Conservation (phyloP, 2,888 invertebrate species). For the Chrysolina haemoptera region DNA sequence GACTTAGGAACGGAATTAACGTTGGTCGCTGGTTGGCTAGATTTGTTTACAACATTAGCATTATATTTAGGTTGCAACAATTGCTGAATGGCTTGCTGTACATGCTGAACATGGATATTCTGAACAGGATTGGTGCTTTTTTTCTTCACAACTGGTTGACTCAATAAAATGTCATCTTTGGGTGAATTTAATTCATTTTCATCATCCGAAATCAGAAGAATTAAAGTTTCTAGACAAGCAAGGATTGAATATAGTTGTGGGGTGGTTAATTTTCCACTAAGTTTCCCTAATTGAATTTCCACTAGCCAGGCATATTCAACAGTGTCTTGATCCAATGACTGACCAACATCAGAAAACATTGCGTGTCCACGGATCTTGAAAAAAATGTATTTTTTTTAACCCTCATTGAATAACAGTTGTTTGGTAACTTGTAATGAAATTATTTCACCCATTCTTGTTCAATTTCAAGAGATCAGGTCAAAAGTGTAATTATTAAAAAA, state of each 20-base stretch:
- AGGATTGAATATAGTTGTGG: conserved; percentile 92
- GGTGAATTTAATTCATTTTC: conserved; percentile 94
- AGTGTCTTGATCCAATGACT: conserved; percentile 93
- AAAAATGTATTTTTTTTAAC: not conserved
- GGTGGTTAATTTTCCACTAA: conserved; percentile 91
- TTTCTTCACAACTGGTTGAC: conserved; percentile 73
- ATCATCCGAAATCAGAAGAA: conserved; percentile 87
- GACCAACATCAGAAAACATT: conserved; percentile 94
- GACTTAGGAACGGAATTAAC: conserved; percentile 36
- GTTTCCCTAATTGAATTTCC: conserved; percentile 93
- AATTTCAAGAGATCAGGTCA: too few species aligned
- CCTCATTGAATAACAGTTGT: not conserved
- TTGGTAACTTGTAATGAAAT: too few species aligned
- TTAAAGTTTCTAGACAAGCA: conserved; percentile 90
- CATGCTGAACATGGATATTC: conserved; percentile 61
- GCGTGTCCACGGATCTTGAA: conserved; percentile 90
- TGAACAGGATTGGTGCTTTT: conserved; percentile 60
- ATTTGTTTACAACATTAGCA: conserved; percentile 51
- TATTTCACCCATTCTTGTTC: too few species aligned
- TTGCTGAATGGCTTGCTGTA: conserved; percentile 62
- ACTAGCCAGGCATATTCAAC: conserved; percentile 98
- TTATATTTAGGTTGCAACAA: conserved; percentile 61
- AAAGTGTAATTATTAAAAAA: too few species aligned
- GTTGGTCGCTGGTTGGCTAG: conserved; percentile 40
- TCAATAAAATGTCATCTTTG: conserved; percentile 77